Evolutionary conservation across 2,888 invertebrate genomes (phyloP), one percentile per base, ranked within the genome.

Genomic region (Meta bourneti): DNA sequence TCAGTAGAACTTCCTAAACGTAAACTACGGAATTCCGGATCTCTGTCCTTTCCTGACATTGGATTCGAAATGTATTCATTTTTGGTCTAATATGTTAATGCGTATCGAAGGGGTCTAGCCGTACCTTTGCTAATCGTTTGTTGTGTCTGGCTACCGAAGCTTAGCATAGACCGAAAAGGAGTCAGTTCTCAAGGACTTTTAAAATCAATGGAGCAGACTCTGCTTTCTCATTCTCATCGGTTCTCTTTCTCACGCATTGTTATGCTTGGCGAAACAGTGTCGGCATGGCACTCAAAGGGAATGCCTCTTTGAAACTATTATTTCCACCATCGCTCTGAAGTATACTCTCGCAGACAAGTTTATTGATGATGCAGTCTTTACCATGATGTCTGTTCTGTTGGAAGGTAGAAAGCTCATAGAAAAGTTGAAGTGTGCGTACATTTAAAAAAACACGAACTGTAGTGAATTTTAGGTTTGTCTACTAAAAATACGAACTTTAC

Each of bases 141-240:
- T 84, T 72, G 51, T 80, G 87, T 70, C 75, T 89, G 70, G 69
- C 75, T 34, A 70, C 48, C 61, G 84, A 90, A 84, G 90, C 90
- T 84, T 19, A 84, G 84, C 90, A 84, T 16, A 72, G 79, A 90
- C 70, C 52, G 1, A 61, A 61, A 61, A 61, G 9, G 61, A 61
- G 9, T 13, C n/a, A n/a, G n/a, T 61, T 9, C 16, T 61, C 61
- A 61, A 61, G 61, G 61, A 16, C 61, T 61, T 61, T 61, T 61
- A 61, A 61, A 61, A 61, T 61, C 61, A 61, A 61, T 61, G 61
- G 16, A 61, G 13, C 61, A 61, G 16, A 11, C 16, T 61, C 7
- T 0, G 13, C 16, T 61, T 61, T 61, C 61, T 6, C 61, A 61
- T 61, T 61, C 61, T 9, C 61, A 61, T 61, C 11, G 8, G 5